Evolutionary conservation across 2,797 vertebrate genomes (phyloP).

Genomic region (Urocyon cinereoargenteus): DNA sequence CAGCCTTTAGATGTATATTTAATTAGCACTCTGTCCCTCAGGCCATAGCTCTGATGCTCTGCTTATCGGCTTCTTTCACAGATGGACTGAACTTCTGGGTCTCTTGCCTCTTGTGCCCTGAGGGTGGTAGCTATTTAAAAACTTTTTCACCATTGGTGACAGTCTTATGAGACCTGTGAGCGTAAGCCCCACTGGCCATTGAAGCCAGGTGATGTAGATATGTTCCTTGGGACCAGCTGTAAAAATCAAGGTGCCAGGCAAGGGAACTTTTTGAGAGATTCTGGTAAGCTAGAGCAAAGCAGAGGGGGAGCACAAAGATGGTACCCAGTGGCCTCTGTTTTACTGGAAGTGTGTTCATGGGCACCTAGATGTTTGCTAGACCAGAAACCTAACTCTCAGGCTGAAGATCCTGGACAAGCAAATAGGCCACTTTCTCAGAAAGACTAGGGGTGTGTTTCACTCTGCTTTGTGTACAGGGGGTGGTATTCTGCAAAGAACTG

Average conservation of each 20-base stretch:
- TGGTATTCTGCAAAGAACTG: not conserved
- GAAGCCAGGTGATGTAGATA: not conserved
- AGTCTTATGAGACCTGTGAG: not conserved
- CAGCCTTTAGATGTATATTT: not conserved
- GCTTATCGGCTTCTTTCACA: not conserved
- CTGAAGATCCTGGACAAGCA: not conserved
- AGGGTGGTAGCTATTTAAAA: not conserved
- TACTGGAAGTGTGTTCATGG: not conserved
- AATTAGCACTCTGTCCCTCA: not conserved
- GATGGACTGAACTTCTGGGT: not conserved
- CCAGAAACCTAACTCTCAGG: not conserved
- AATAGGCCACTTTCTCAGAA: not conserved
- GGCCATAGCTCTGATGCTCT: not conserved
- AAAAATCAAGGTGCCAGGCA: not conserved
- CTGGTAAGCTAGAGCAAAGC: not conserved
- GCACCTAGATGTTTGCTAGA: not conserved
- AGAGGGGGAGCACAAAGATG: not conserved
- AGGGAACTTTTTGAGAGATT: not conserved
- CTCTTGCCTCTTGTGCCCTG: not conserved
- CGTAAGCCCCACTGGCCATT: too few relatives aligned
- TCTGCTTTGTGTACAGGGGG: not conserved
- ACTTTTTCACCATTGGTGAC: not conserved
- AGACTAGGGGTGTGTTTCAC: not conserved
- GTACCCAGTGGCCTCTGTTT: not conserved
- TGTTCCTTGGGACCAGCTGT: not conserved